Evolutionary conservation across 2,113 vertebrate genomes (phyloP).

Genomic region (Percopsis transmontana): DNA sequence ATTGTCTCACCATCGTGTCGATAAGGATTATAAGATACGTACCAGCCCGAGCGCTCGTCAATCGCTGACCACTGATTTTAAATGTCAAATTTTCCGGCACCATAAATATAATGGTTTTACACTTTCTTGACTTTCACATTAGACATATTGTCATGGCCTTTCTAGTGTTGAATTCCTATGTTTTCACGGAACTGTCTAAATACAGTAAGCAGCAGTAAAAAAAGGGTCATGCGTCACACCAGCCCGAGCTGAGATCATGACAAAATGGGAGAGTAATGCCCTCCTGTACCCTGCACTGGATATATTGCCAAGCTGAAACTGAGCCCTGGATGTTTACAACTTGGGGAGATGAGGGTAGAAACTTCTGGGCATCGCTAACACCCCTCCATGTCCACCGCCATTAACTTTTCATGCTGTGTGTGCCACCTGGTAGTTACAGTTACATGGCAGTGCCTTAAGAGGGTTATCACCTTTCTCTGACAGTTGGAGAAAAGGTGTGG

Average conservation of each 20-base stretch:
- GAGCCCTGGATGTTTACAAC: constrained; percentile 71
- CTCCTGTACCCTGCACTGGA: constrained; percentile 58
- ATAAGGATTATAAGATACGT: background rate
- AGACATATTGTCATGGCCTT: background rate
- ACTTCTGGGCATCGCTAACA: constrained; percentile 78
- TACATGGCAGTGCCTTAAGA: constrained; percentile 74
- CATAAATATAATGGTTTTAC: background rate
- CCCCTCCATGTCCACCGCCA: constrained; percentile 75
- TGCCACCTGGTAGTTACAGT: constrained; percentile 81
- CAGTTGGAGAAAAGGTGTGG: constrained; percentile 73
- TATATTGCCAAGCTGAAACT: constrained; percentile 64
- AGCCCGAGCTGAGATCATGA: constrained; percentile 53
- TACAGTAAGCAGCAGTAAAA: constrained; percentile 30
- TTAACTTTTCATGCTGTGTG: constrained; percentile 82
- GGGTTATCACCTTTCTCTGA: constrained; percentile 78
- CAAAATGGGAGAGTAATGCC: constrained; percentile 63
- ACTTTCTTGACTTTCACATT: background rate
- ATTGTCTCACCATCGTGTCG: constrained; percentile 1
- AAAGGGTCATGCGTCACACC: constrained; percentile 57
- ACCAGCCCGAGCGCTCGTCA: too few relatives aligned
- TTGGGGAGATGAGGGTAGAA: constrained; percentile 66
- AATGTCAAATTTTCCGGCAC: background rate
- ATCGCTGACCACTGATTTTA: background rate
- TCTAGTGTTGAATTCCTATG: background rate
- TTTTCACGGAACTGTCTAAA: too few relatives aligned